phyloP scores from a whole-genome alignment of 2,113 vertebrate species.

The Phoxinus phoxinus region DNA sequence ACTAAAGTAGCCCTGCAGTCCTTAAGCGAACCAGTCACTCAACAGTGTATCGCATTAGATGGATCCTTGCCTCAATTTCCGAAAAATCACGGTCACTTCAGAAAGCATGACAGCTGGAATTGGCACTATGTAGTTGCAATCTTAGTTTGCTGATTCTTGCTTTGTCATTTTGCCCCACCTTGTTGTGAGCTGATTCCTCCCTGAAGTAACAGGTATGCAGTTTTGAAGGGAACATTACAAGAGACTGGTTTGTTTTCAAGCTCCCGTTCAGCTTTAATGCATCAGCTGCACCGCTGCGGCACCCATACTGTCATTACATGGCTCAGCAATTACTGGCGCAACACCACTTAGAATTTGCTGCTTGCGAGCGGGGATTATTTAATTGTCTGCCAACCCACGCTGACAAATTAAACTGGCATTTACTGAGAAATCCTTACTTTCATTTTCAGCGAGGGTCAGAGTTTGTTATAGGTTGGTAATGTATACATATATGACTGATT shows the following conservation, averaged over 20 bases:
- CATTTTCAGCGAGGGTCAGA: neutral
- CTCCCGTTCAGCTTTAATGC: slow-evolving; percentile 5
- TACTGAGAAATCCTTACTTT: slow-evolving; percentile 22
- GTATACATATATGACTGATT: slow-evolving; percentile 14
- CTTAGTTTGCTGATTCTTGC: slow-evolving; percentile 16
- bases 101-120: slow-evolving; percentile 21
- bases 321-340: slow-evolving; percentile 39
- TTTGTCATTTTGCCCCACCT: slow-evolving; percentile 22
- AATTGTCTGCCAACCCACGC: slow-evolving; percentile 40
- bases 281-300: slow-evolving; percentile 20
- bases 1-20: neutral
- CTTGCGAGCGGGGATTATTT: slow-evolving; percentile 24
- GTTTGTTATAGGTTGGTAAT: slow-evolving; percentile 2
- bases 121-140: slow-evolving; percentile 23
- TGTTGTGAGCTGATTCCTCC: slow-evolving; percentile 23
- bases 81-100: neutral
- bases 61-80: slow-evolving; percentile 25
- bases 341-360: slow-evolving; percentile 37
- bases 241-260: slow-evolving; percentile 22
- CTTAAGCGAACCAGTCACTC: slow-evolving; percentile 30
- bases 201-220: neutral
- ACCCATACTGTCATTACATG: slow-evolving; percentile 38
- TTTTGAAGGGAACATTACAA: slow-evolving; percentile 20
- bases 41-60: slow-evolving; percentile 26
- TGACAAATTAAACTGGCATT: slow-evolving; percentile 35